phyloP scores from a whole-genome alignment of 2,113 vertebrate species.

The Callipepla squamata region DNA sequence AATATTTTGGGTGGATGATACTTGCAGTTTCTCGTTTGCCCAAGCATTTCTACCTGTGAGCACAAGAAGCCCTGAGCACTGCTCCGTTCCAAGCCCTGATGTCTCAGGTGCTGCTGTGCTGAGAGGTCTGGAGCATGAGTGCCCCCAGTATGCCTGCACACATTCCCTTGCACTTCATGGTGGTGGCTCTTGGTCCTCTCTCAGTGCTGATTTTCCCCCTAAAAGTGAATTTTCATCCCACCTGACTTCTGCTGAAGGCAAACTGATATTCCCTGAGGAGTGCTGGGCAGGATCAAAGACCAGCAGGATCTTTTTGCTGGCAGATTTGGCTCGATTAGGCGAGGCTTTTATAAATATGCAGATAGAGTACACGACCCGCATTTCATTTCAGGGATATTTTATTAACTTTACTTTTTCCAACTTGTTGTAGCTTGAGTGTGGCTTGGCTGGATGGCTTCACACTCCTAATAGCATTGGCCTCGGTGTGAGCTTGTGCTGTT shows the following conservation, averaged over 20 bases:
- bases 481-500: not conserved
- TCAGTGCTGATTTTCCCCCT: not conserved
- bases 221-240: not conserved
- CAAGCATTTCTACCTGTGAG: not conserved
- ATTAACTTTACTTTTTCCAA: slow-evolving; percentile 43
- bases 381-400: slow-evolving; percentile 52
- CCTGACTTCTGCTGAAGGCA: not conserved
- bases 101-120: not conserved
- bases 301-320: not conserved
- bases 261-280: slow-evolving; percentile 33
- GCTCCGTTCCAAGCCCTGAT: not conserved
- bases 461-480: slow-evolving; percentile 7
- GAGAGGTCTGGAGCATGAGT: not conserved
- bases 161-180: accelerated
- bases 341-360: slow-evolving; percentile 51
- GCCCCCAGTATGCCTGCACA: not conserved
- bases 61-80: not conserved
- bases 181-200: accelerated
- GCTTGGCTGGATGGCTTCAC: slow-evolving; percentile 19
- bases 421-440: slow-evolving; percentile 32
- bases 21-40: not conserved
- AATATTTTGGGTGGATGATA: not conserved
- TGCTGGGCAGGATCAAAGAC: slow-evolving; percentile 38
- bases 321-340: slow-evolving; percentile 32
- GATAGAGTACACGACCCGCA: slow-evolving; percentile 19